phyloP scores from a whole-genome alignment of 1,140 invertebrate species.

The Drosophila aff. region DNA sequence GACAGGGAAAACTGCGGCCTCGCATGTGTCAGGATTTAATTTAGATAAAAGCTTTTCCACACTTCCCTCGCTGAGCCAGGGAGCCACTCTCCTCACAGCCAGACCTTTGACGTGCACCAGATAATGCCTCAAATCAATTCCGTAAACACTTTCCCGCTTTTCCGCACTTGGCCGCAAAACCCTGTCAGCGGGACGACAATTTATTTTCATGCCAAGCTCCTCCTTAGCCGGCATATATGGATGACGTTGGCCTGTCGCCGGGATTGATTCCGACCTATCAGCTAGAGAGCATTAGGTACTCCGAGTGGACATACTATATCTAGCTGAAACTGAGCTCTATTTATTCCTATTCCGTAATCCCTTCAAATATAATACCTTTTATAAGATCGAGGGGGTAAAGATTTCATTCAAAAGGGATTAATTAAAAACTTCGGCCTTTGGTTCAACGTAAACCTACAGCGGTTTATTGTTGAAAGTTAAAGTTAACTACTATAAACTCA shows the following conservation, averaged over 20 bases:
- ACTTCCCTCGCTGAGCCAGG: neutral
- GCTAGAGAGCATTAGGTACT: neutral
- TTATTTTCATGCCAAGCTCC: constrained; percentile 65
- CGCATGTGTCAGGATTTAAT: constrained; percentile 72
- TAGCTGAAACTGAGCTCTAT: neutral
- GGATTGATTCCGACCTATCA: constrained; percentile 43
- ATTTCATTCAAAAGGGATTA: neutral
- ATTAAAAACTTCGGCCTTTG: no score
- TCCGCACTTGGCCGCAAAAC: constrained; percentile 36
- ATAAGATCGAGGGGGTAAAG: neutral
- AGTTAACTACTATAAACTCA: neutral
- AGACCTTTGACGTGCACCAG: constrained; percentile 46
- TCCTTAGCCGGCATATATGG: constrained; percentile 15
- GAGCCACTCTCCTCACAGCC: constrained; percentile 1
- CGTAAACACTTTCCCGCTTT: constrained; percentile 64
- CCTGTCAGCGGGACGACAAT: constrained; percentile 65
- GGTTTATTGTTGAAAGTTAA: neutral
- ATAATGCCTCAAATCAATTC: constrained; percentile 79
- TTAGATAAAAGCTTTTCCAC: constrained; percentile 80
- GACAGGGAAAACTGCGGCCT: constrained; percentile 11
- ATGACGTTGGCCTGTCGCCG: constrained; percentile 23
- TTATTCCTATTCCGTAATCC: neutral
- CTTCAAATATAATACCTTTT: neutral
- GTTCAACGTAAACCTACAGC: no score
- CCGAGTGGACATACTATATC: neutral